Evolutionary conservation across 2,797 vertebrate genomes (phyloP).

Genomic region (Podarcis lilfordi): DNA sequence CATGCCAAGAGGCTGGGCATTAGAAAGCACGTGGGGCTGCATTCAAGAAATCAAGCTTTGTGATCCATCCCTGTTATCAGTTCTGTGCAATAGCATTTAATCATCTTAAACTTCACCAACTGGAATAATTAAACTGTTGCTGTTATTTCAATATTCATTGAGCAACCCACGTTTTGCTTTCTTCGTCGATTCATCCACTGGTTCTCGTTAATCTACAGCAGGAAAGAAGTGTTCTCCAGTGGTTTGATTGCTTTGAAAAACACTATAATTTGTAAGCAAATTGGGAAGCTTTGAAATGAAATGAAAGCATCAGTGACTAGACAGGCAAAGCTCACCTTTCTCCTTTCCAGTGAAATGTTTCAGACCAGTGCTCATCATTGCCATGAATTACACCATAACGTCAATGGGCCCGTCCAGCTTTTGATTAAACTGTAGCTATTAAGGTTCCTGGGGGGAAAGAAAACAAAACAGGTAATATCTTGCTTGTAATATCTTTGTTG

Average conservation of each 20-base stretch:
- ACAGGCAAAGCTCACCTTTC: conserved; percentile 71
- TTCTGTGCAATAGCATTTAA: conserved; percentile 58
- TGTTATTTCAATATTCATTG: conserved; percentile 71
- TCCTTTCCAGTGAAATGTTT: conserved; percentile 73
- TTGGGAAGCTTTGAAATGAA: conserved; percentile 74
- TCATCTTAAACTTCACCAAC: conserved; percentile 70
- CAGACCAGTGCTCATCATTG: conserved; percentile 69
- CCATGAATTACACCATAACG: conserved; percentile 58
- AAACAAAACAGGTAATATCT: neutral
- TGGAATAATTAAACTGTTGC: conserved; percentile 76
- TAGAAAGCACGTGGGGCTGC: conserved; percentile 17
- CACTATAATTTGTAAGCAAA: conserved; percentile 79
- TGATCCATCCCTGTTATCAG: conserved; percentile 50
- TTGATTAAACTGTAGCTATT: conserved; percentile 67
- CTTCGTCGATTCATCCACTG: conserved; percentile 68
- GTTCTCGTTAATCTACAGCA: conserved; percentile 72
- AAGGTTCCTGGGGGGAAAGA: conserved; percentile 23
- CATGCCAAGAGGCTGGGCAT: neutral
- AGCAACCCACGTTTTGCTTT: conserved; percentile 67
- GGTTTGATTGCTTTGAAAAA: conserved; percentile 75
- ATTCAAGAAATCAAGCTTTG: conserved; percentile 46
- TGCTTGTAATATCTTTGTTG: conserved; percentile 2
- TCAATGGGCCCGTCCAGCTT: conserved; percentile 55
- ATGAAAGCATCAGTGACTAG: conserved; percentile 68
- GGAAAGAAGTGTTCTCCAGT: conserved; percentile 69